A percentile compares a stretch with the other conserved stretches of the same genome.
Evolutionary conservation across 2,888 invertebrate genomes (phyloP).

Genomic region (Dolichopus griseipennis): DNA sequence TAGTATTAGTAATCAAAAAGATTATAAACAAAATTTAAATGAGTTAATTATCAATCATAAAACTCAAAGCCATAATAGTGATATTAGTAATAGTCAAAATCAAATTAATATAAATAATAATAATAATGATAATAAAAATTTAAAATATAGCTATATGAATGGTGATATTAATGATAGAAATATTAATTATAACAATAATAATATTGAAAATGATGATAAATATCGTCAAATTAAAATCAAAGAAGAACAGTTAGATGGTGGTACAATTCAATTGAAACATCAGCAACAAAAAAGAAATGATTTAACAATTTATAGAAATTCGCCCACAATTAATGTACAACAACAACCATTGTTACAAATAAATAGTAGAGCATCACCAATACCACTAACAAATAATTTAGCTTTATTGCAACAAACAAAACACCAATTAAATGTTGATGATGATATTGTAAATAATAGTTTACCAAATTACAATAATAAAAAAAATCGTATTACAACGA

Average conservation of each 20-base stretch:
- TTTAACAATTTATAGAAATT: not conserved
- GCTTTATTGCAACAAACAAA: not conserved
- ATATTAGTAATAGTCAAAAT: slow-evolving; percentile 11
- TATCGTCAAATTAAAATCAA: not conserved
- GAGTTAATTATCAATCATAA: not conserved
- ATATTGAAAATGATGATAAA: not conserved
- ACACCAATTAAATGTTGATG: not conserved
- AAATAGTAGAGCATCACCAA: not conserved
- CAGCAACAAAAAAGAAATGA: no score
- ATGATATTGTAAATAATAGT: not conserved
- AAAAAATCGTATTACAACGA: not conserved
- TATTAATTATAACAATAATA: not conserved
- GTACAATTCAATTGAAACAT: no score
- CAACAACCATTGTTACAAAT: not conserved
- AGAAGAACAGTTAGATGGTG: not conserved
- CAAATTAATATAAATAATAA: not conserved
- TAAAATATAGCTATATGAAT: slow-evolving; percentile 7
- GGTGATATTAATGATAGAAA: not conserved
- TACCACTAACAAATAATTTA: slow-evolving; percentile 5
- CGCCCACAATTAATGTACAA: not conserved
- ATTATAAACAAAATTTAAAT: slow-evolving; percentile 7
- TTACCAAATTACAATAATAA: not conserved
- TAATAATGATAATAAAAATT: slow-evolving; percentile 12
- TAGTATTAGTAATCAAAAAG: slow-evolving; percentile 8
- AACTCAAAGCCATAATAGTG: slow-evolving; percentile 7